These are phyloP conservation scores for Copsychus sechellarum DNA, from an alignment of 2,113 vertebrate species.

Conservation along the genomic window DNA sequence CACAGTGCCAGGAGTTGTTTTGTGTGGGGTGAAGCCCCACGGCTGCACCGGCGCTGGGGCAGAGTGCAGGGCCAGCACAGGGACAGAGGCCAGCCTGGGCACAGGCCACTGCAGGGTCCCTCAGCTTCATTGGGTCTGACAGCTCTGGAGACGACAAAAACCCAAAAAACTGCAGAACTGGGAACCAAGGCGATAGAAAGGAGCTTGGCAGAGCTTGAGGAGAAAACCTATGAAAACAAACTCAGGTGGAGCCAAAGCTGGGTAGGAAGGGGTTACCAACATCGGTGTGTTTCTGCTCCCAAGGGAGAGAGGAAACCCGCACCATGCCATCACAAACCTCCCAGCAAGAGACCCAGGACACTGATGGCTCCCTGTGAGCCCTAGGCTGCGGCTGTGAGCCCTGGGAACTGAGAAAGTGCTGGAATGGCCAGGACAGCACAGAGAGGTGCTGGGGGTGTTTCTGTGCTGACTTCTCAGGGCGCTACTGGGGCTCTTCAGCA, in stretches of 20 bases:
- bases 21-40: neutral
- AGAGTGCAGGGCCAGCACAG: neutral
- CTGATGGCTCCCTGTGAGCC: neutral
- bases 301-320: neutral
- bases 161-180: neutral
- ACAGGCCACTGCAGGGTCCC: neutral
- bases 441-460: neutral
- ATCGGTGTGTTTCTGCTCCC: neutral
- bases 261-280: neutral
- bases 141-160: neutral
- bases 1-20: neutral
- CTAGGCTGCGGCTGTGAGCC: neutral
- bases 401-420: fast-evolving
- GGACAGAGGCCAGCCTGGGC: neutral
- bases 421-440: neutral
- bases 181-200: fast-evolving
- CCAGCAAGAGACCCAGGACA: neutral
- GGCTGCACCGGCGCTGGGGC: fast-evolving
- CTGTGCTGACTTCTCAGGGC: neutral
- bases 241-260: neutral
- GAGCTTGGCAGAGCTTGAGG: neutral
- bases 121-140: fast-evolving
- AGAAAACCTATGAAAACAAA: neutral
- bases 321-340: neutral
- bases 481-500: neutral